phyloP scores from a whole-genome alignment of 2,888 invertebrate genomes.

The Eupithecia centaureata region DNA sequence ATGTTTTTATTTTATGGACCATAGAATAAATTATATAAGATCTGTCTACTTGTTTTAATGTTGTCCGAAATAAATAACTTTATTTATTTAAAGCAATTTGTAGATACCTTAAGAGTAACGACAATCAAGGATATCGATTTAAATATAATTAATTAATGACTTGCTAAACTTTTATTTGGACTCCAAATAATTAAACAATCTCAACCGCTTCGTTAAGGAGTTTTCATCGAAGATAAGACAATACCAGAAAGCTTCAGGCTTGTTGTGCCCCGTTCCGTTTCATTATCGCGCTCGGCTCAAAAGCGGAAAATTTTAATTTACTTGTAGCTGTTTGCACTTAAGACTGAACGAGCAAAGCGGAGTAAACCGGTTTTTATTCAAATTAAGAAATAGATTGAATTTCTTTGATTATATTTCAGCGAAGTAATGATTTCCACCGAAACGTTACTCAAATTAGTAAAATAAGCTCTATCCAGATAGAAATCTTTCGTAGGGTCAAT shows the following conservation, averaged over 20 bases:
- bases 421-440: constrained; percentile 4
- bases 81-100: no score
- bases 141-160: neutral
- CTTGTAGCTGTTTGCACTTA: constrained; percentile 39
- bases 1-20: no score
- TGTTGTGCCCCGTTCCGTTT: constrained; percentile 24
- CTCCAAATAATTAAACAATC: constrained; percentile 19
- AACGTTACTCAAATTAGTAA: neutral
- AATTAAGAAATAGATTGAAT: constrained; percentile 31
- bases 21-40: no score
- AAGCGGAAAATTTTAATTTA: constrained; percentile 40
- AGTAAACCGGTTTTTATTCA: constrained; percentile 26
- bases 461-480: neutral
- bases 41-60: no score
- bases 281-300: constrained; percentile 38
- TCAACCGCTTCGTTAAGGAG: constrained; percentile 45
- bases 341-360: constrained; percentile 23
- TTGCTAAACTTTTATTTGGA: constrained; percentile 15
- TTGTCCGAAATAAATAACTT: no score
- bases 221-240: constrained; percentile 45
- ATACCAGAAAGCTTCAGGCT: constrained; percentile 34
- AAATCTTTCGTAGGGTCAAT: constrained; percentile 1
- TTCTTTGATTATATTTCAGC: constrained; percentile 19
- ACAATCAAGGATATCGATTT: neutral
- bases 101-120: neutral